A percentile compares a stretch with the other conserved stretches of the same genome.
Conservation (phyloP, 2,797 vertebrate genomes). For the Pseudomugil tenellus region DNA sequence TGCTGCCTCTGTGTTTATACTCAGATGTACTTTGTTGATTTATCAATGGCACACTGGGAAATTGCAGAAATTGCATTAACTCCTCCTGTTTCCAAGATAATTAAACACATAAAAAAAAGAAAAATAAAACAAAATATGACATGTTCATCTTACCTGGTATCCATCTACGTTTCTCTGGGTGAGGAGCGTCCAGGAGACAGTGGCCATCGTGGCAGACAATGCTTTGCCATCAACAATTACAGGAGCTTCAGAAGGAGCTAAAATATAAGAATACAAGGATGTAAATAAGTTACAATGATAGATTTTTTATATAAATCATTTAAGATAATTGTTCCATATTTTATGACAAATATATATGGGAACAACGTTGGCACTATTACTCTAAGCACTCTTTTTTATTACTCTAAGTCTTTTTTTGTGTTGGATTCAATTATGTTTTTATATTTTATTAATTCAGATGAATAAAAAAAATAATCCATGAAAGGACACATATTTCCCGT, state of each 20-base stretch:
- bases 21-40: background rate
- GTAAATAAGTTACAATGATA: slow-evolving; percentile 10
- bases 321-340: background rate
- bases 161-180: slow-evolving; percentile 86
- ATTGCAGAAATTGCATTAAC: background rate
- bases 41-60: background rate
- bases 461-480: slow-evolving; percentile 20
- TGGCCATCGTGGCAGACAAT: slow-evolving; percentile 90
- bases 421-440: slow-evolving; percentile 16
- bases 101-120: background rate
- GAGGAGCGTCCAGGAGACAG: slow-evolving; percentile 88
- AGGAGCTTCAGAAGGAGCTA: slow-evolving; percentile 90
- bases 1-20: background rate
- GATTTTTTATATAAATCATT: background rate
- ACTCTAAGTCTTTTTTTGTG: slow-evolving; percentile 3
- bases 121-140: background rate
- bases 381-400: background rate
- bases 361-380: slow-evolving; percentile 29
- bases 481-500: slow-evolving; percentile 37
- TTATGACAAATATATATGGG: background rate
- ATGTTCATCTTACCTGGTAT: slow-evolving; percentile 86
- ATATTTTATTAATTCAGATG: slow-evolving; percentile 12
- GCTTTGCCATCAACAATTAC: slow-evolving; percentile 78
- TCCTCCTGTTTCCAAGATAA: too few species aligned
- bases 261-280: slow-evolving; percentile 40